Base-by-base conservation (phyloP, 2,888 invertebrate genomes). In the Amblyjoppa proteus region DNA sequence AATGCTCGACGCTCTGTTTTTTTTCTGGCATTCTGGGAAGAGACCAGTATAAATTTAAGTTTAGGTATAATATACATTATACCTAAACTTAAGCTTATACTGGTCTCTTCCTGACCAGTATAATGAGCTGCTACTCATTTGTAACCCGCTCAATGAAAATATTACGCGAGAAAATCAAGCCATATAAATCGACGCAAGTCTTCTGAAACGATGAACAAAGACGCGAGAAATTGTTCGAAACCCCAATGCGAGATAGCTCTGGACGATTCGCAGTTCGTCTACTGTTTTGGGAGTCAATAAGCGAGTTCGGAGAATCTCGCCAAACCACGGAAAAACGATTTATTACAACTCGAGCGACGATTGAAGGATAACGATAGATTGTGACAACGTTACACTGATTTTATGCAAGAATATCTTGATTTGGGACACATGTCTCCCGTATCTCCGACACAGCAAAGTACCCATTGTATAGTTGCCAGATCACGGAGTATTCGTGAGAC, bases 371-470 rank as follows among this genome's bases (percentile, higher is more conserved):
- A 88, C 28, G 41, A 79, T 2, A 34, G 13, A 16, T 34, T 88
- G 4, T 61, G 78, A 31, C 25, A 69, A 41, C 58, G 85, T 16
- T 90, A 90, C 77, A 11, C 31, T 3, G 28, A 76, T 0, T 89
- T 90, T 70, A 77, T 91, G 45, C 53, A 85, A 2, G 88, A 90
- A 7, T 90, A 90, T 71, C 28, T 83, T 20, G 20, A 73, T 4
- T 11, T 82, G 1, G 86, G 86, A 1, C 89, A 90, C 68, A 88
- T 91, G 89, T 83, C 87, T 31, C 13, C 76, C 56, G 61, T 31
- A 31, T 31, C 31, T 31, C 31, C 31, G 31, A 31, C 0, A 31
- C 2, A 31, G 31, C 31, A 4, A 31, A 31, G 2, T 31, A 31
- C 31, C 31, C 31, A 4, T 31, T 4, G 31, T 31, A 31, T 31